A percentile compares a stretch with the other conserved stretches of the same genome.
phyloP scores from a whole-genome alignment of 2,888 invertebrate species.

The Bugulina stolonifera region DNA sequence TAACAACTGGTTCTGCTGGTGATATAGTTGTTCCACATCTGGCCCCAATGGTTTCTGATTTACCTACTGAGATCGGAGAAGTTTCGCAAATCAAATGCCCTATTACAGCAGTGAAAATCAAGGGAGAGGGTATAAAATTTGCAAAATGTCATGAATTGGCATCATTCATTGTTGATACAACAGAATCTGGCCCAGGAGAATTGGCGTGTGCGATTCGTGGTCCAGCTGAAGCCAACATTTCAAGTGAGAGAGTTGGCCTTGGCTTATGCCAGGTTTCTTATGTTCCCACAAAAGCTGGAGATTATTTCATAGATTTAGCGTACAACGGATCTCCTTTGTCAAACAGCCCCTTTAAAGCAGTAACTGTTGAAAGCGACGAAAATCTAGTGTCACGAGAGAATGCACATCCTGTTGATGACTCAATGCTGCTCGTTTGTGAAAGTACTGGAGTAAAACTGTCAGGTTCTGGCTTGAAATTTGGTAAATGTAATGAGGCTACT shows the following conservation, averaged over 20 bases:
- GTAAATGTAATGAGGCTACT: slow-evolving; percentile 62
- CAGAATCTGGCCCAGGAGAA: slow-evolving; percentile 67
- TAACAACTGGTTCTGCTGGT: no score
- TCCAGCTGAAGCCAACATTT: slow-evolving; percentile 70
- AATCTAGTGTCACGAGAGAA: not conserved
- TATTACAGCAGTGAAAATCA: not conserved
- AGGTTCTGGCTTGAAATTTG: slow-evolving; percentile 62
- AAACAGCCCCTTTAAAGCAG: slow-evolving; percentile 42
- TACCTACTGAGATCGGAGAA: no score
- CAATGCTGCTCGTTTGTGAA: slow-evolving; percentile 54
- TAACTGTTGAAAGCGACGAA: no score
- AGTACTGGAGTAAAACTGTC: slow-evolving; percentile 68
- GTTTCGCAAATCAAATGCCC: not conserved
- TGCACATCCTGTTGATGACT: not conserved
- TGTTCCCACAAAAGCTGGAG: slow-evolving; percentile 59
- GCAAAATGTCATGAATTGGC: not conserved
- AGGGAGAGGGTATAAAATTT: not conserved
- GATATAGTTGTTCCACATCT: no score
- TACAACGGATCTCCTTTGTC: slow-evolving; percentile 61
- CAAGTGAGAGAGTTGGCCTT: slow-evolving; percentile 74
- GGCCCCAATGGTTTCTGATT: no score
- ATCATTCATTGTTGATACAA: not conserved
- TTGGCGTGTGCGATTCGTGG: slow-evolving; percentile 76
- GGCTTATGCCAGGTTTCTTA: slow-evolving; percentile 80
- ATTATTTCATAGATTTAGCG: slow-evolving; percentile 75